phyloP scores from a whole-genome alignment of 2,888 invertebrate genomes.

The Limnephilus lunatus region DNA sequence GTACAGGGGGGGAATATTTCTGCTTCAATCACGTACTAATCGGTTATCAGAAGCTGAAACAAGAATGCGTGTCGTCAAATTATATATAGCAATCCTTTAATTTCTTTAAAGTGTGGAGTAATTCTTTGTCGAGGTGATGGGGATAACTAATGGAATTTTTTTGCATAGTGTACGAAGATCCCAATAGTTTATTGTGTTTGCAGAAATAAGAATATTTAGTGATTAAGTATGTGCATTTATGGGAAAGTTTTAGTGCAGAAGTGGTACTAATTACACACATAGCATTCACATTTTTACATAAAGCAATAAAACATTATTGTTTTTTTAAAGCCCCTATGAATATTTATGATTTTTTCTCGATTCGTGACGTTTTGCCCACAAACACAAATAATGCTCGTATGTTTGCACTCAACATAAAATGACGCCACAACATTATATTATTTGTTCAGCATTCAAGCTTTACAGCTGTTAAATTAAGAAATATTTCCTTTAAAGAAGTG shows the following conservation, averaged over 20 bases:
- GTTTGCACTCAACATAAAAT: neutral
- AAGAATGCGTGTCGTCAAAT: neutral
- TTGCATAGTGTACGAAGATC: neutral
- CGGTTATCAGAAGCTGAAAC: neutral
- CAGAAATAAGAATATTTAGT: neutral
- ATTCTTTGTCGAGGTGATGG: neutral
- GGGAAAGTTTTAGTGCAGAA: neutral
- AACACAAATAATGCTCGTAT: neutral
- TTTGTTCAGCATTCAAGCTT: neutral
- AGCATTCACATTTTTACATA: neutral
- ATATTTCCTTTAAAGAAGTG: neutral
- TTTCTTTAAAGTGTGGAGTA: neutral
- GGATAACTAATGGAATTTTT: neutral
- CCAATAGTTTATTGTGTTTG: neutral
- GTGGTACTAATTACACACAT: neutral
- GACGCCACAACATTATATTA: neutral
- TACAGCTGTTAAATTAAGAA: neutral
- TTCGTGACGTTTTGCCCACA: neutral
- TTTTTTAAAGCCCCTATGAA: neutral
- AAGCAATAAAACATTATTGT: neutral
- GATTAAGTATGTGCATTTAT: neutral
- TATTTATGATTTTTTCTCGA: neutral
- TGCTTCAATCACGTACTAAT: neutral
- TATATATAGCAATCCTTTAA: neutral
- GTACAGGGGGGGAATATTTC: conserved; percentile 7